Evolutionary conservation across 2,888 invertebrate genomes (phyloP), one percentile per base, ranked within the genome.

Genomic region (Campoplex capitator): DNA sequence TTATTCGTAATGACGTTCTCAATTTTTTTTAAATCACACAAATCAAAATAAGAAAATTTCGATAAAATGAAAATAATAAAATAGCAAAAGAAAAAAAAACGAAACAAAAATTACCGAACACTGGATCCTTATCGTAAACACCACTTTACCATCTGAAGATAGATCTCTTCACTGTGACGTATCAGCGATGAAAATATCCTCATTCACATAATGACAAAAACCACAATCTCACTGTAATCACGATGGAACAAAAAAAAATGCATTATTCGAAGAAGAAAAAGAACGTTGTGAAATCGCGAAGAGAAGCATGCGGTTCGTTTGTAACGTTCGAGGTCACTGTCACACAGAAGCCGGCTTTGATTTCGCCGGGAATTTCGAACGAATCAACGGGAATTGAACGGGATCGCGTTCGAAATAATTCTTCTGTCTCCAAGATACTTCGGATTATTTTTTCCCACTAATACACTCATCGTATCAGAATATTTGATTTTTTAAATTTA

Each of bases 81-180:
- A 81, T 74, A 48, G 0, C 54, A 81, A 77, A n/a, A 83, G 68
- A 56, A 70, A 67, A 75, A 23, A 23, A 23, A 23, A 85, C 38
- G 38, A 87, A 77, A 78, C 13, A 70, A 76, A 76, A 67, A 89
- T 88, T 88, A 86, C 86, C 89, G 38, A 86, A 88, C 76, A 62
- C 74, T 67, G 81, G 83, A 83, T 87, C 88, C 88, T 62, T 87
- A 88, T 71, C 73, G 83, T 71, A 86, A 88, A 89, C 86, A 86
- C 82, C 84, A 88, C 89, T 88, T 88, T 88, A 89, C 88, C 89
- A 88, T 88, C 85, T 82, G 86, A 73, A 71, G 88, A 88, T 86
- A 85, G 74, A 65, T 78, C 51, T 67, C 45, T 48, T 58, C 8
- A 23, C 38, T 48, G 62, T 35, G 62, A 54, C 28, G 74, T 75